Evolutionary conservation across 2,113 vertebrate species (phyloP), one percentile per base, ranked within the genome.

Genomic region (Illadopsis cleaveri): DNA sequence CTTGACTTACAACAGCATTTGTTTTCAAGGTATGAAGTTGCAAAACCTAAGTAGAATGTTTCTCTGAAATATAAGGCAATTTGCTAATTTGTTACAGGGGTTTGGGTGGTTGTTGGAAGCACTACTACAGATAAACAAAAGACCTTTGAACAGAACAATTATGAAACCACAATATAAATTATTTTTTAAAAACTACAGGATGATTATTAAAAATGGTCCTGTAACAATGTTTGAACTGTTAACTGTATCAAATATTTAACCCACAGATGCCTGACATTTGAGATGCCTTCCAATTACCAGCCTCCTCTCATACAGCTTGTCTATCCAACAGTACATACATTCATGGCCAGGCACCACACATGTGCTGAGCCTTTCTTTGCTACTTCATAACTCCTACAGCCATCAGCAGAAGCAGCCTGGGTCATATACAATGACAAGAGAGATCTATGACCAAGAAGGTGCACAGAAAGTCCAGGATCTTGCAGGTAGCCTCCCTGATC

Each of bases 341-440:
- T 16, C 19, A 44, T 27, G 66, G 31, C 21, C 24, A 47, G 23
- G 33, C 37, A 71, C 13, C 9, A 56, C 38, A 27, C 19, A 13
- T 2, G 17, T 48, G 9, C 44, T 48, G 33, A 53, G 48, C 44
- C 33, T 38, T 78, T 60, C 50, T 82, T 69, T 61, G 21, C 70
- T 33, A 8, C 25, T 50, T 82, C 5, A 0, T 20, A 30, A 11
- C 22, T 58, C 9, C 24, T 40, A 10, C 28, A 84, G 44, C 31
- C 48, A 53, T n/a, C 25, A 61, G 30, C 27, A 76, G 15, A 83
- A 89, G 47, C 22, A 58, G 23, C 7, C 17, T 35, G 10, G 27
- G 17, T 42, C 15, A 3, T 14, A 11, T 1, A 37, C 25, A 54
- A 28, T 6, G 15, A 48, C 0, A 1, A 50, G 17, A 51, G 16